These are phyloP conservation scores for Periophthalmus modestus DNA, from an alignment of 2,113 vertebrate genomes.

Conservation along the genomic window DNA sequence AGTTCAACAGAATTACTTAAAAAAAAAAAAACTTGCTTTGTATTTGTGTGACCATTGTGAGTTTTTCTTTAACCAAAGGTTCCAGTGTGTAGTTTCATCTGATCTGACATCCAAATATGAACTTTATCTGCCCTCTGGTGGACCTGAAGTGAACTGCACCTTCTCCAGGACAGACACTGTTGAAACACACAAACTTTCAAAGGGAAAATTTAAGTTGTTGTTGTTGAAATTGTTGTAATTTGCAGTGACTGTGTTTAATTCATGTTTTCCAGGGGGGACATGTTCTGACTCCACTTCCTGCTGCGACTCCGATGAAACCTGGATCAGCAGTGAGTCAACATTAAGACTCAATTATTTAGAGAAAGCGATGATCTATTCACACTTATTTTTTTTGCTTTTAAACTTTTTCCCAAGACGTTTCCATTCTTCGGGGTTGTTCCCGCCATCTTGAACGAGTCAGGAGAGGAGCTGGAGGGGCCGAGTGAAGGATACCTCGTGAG, in stretches of 20 bases:
- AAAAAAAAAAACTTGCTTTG: no score
- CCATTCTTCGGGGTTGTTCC: slow-evolving; percentile 97
- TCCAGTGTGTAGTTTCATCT: no score
- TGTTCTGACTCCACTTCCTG: slow-evolving; percentile 92
- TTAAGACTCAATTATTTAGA: background rate
- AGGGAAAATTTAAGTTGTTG: no score
- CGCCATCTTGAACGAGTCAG: slow-evolving; percentile 90
- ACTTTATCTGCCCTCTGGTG: slow-evolving; percentile 17
- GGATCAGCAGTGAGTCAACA: slow-evolving; percentile 88
- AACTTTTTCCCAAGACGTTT: slow-evolving; percentile 79
- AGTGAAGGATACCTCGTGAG: slow-evolving; percentile 94
- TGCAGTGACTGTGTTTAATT: background rate
- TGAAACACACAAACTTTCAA: no score
- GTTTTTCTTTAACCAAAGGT: no score
- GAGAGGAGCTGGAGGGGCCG: slow-evolving; percentile 94
- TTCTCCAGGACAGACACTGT: background rate
- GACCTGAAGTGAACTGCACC: background rate
- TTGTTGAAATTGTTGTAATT: no score
- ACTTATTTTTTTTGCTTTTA: background rate
- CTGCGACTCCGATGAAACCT: slow-evolving; percentile 90
- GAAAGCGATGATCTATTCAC: background rate
- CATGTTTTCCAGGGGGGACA: slow-evolving; percentile 86
- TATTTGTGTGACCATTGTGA: no score
- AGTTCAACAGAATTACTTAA: no score
- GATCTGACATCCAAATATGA: background rate